Base-by-base conservation (phyloP, 2,888 invertebrate species). In the Alentia gelatinosa region DNA sequence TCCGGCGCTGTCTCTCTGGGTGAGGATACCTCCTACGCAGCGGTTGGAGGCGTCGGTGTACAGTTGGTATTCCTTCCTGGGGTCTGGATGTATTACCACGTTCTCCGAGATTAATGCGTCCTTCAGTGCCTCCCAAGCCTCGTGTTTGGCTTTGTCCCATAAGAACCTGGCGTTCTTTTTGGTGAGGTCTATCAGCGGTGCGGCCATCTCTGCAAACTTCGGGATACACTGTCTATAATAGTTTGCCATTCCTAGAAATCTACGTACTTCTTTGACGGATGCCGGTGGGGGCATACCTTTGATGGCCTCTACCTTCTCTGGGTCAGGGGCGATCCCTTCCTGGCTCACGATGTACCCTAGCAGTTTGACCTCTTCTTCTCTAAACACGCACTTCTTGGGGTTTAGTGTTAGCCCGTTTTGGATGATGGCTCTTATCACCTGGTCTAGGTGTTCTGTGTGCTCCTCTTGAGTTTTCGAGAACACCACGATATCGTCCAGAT, bases 381-480 rank as follows among this genome's bases (percentile, higher is more conserved):
- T 56, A 37, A 93, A 93, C 0, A 23, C 9, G 50, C 92, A 91
- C 84, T 93, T 93, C 4, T 50, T 50, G 3, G 91, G 86, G 40
- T 93, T 90, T 0, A 93, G n/a, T 15, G 42, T 91, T 9, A 93
- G 40, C 9, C 75, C 90, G n/a, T 90, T 68, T 7, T 83, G 40
- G 33, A 47, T 23, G 23, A 93, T 33, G 23, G 84, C 47, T 9
- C 47, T 33, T 7, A 93, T 42, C 19, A 93, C 91, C 39, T 30
- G 47, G 40, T 35, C n/a, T 40, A 92, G 56, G 63, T 91, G 47
- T 30, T 35, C 19, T 1, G 47, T 39, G 37, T 93, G 92, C n/a
- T 91, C 91, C 39, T 63, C 84, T 47, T 37, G 35, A 4, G 33
- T 33, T 19, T 26, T 15, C 0, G 89, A 88, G 37, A 35, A 91